Evolutionary conservation across 2,113 vertebrate species (phyloP).

Genomic region (Delphinapterus leucas): DNA sequence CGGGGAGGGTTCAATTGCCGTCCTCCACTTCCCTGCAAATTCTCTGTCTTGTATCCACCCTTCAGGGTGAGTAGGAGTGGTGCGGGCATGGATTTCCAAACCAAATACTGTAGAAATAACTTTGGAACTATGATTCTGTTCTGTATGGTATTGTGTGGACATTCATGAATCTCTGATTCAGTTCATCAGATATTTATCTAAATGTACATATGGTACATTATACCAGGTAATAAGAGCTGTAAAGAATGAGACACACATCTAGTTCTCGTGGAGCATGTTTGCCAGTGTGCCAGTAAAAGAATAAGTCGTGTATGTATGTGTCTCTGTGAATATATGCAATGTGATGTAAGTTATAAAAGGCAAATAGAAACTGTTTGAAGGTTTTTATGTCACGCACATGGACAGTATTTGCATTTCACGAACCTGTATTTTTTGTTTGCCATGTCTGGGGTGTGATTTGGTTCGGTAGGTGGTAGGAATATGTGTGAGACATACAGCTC

Average conservation of each 20-base stretch:
- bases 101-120: neutral
- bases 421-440: neutral
- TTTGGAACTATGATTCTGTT: neutral
- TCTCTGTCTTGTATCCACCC: neutral
- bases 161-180: neutral
- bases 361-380: neutral
- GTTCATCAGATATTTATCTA: neutral
- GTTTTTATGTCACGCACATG: neutral
- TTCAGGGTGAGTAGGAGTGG: neutral
- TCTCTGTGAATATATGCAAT: accelerated
- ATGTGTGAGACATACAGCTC: too few species aligned
- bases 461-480: neutral
- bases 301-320: accelerated
- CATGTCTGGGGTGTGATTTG: neutral
- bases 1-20: neutral
- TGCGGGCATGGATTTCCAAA: neutral
- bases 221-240: neutral
- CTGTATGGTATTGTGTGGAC: neutral
- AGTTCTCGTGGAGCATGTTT: neutral
- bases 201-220: accelerated
- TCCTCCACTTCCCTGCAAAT: neutral
- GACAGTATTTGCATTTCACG: neutral
- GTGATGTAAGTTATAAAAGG: neutral
- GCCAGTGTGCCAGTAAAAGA: neutral
- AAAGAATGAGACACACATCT: neutral